These are phyloP conservation scores for Oncopeltus fasciatus DNA, from an alignment of 1,140 invertebrate species.

Conservation along the genomic window DNA sequence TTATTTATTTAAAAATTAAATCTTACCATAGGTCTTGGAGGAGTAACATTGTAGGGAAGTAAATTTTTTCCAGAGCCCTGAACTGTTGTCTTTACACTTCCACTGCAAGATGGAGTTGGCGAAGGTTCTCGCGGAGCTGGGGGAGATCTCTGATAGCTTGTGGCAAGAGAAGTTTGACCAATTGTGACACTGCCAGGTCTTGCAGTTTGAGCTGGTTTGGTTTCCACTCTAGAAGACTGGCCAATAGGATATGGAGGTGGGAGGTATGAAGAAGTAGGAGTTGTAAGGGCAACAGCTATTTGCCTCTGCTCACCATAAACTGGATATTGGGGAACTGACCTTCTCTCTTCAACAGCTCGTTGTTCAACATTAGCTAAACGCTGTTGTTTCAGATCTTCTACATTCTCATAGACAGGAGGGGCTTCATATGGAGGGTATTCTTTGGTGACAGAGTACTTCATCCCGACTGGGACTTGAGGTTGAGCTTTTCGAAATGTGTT, in stretches of 20 bases:
- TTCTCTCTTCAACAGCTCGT: conserved; percentile 31
- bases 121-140: conserved; percentile 29
- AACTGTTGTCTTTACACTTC: conserved; percentile 23
- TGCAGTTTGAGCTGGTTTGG: not conserved
- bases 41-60: conserved; percentile 76
- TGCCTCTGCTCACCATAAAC: conserved; percentile 23
- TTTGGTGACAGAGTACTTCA: conserved; percentile 35
- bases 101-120: conserved; percentile 25
- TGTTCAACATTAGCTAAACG: too few species aligned
- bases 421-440: conserved; percentile 39
- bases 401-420: conserved; percentile 56
- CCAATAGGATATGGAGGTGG: conserved; percentile 15
- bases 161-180: conserved; percentile 22
- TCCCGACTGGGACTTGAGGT: conserved; percentile 49
- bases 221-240: conserved; percentile 7
- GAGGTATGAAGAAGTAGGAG: conserved; percentile 14
- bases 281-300: conserved; percentile 29
- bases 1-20: too few species aligned
- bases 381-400: conserved; percentile 37
- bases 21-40: conserved; percentile 52
- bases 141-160: conserved; percentile 21
- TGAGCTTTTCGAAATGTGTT: conserved; percentile 44
- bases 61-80: conserved; percentile 50
- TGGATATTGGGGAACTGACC: conserved; percentile 35
- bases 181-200: conserved; percentile 14